phyloP scores from a whole-genome alignment of 2,888 invertebrate species.

The Microctonus brassicae region DNA sequence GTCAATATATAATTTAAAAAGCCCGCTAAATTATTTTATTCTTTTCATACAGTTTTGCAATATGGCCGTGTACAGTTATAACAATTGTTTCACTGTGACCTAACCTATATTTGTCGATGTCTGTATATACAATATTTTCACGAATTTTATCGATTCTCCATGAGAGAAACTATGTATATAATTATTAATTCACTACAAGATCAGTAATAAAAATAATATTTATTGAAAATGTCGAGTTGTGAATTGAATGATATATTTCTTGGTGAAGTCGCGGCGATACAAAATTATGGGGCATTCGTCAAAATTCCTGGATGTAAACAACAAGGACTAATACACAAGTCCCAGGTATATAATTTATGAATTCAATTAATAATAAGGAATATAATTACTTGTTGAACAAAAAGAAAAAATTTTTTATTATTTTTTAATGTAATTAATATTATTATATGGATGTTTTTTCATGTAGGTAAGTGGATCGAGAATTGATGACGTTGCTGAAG shows the following conservation, averaged over 20 bases:
- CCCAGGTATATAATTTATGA: constrained; percentile 55
- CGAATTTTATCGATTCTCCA: background rate
- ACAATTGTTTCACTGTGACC: background rate
- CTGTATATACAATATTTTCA: background rate
- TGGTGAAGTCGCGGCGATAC: constrained; percentile 66
- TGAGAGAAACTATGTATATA: background rate
- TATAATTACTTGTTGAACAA: too few relatives aligned
- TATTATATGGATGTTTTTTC: background rate
- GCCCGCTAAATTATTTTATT: background rate
- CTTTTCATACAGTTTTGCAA: too few relatives aligned
- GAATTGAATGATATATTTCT: constrained; percentile 65
- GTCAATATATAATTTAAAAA: background rate
- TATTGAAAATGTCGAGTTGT: constrained; percentile 52
- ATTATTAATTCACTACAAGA: background rate
- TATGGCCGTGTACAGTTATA: background rate
- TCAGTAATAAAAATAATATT: background rate
- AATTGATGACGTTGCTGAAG: constrained; percentile 66
- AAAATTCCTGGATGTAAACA: constrained; percentile 66
- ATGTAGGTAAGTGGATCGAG: constrained; percentile 62
- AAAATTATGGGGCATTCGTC: constrained; percentile 69
- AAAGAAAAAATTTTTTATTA: background rate
- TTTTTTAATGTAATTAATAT: constrained; percentile 7
- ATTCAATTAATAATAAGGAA: background rate
- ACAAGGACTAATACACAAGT: constrained; percentile 67
- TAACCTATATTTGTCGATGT: background rate